These are phyloP conservation scores for Psilopsiagon aurifrons DNA, from an alignment of 2,113 vertebrate genomes.

Conservation along the genomic window DNA sequence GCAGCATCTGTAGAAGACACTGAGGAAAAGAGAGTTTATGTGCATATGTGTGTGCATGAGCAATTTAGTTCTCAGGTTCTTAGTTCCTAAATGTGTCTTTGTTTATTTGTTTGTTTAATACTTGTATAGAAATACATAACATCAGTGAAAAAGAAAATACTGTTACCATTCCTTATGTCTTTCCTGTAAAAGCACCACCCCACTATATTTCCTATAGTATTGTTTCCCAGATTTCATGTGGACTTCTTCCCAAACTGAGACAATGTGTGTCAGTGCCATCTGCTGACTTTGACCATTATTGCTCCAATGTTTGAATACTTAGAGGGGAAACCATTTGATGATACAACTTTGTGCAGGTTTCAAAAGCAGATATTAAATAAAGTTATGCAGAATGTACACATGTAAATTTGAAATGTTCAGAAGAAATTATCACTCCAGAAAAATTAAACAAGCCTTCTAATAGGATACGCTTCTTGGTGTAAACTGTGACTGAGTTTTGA, in stretches of 20 bases:
- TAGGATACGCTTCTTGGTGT: background rate
- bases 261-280: conserved; percentile 34
- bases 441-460: background rate
- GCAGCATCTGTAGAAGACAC: background rate
- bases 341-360: background rate
- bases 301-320: background rate
- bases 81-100: background rate
- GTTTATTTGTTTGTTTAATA: background rate
- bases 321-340: background rate
- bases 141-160: background rate
- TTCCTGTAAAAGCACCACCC: background rate
- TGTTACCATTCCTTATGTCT: background rate
- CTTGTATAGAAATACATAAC: background rate
- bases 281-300: conserved; percentile 17
- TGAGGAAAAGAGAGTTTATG: background rate
- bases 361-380: background rate
- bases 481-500: background rate
- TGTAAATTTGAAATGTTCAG: background rate
- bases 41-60: background rate
- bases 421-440: background rate
- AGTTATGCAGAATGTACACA: background rate
- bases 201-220: background rate
- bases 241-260: background rate
- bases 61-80: background rate
- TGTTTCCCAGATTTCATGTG: background rate